These are phyloP conservation scores for Ophion ellenae DNA, from an alignment of 2,888 invertebrate species.

Conservation along the genomic window DNA sequence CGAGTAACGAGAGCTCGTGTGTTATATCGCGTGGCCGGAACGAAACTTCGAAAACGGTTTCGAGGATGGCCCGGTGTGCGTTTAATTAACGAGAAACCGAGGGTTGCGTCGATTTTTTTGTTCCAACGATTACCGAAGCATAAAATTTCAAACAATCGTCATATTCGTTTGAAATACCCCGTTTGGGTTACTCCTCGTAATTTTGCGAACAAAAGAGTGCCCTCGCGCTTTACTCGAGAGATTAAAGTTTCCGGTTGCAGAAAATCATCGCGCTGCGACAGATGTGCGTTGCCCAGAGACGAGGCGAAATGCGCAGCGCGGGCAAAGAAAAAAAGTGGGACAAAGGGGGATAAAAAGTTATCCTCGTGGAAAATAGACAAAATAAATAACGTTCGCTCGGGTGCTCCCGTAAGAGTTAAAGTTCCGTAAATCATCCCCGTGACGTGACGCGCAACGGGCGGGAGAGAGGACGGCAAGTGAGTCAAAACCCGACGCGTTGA, in stretches of 20 bases:
- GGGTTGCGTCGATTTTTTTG: background rate
- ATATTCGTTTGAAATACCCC: background rate
- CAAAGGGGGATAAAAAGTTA: constrained; percentile 50
- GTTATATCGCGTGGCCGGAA: background rate
- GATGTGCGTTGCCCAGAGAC: background rate
- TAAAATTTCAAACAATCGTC: background rate
- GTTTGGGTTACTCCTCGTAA: background rate
- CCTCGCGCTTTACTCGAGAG: background rate
- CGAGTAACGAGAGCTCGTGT: constrained; percentile 2
- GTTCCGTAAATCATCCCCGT: constrained; percentile 62
- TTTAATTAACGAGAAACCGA: constrained; percentile 42
- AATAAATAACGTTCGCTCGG: constrained; percentile 61
- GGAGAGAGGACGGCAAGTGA: constrained; percentile 32
- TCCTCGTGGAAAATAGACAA: constrained; percentile 56
- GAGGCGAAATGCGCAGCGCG: background rate
- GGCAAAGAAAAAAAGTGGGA: background rate
- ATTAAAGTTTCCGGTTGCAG: background rate
- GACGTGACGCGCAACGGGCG: constrained; percentile 34
- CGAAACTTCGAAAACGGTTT: background rate
- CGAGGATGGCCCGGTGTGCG: background rate
- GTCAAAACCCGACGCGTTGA: constrained; percentile 15
- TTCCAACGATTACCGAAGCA: background rate
- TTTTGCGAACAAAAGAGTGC: background rate
- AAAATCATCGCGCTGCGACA: background rate
- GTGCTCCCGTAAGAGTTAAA: constrained; percentile 42